A percentile compares a stretch with the other conserved stretches of the same genome.
These are phyloP conservation scores for Mystacornis crossleyi DNA, from an alignment of 2,113 vertebrate species.

Conservation along the genomic window DNA sequence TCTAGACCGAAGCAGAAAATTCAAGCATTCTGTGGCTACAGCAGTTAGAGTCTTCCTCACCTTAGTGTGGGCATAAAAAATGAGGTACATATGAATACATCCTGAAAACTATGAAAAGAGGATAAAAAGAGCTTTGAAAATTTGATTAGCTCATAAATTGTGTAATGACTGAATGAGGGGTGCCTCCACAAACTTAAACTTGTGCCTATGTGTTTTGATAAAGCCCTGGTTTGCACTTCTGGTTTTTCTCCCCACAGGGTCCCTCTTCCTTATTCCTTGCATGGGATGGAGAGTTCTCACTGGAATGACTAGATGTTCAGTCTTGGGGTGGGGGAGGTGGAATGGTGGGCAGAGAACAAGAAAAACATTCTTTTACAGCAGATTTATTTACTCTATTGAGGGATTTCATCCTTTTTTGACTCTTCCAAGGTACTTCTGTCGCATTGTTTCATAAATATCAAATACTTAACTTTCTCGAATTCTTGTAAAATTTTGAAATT, in stretches of 20 bases:
- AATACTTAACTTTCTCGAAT: not conserved
- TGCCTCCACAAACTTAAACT: not conserved
- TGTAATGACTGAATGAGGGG: not conserved
- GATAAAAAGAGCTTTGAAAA: not conserved
- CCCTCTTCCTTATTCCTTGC: not conserved
- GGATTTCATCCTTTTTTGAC: not conserved
- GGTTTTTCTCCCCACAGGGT: accelerated
- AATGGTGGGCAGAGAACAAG: not conserved
- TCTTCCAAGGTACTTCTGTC: not conserved
- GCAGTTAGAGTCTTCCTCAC: not conserved
- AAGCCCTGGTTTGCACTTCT: not conserved
- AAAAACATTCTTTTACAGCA: not conserved
- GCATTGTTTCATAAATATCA: not conserved
- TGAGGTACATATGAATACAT: not conserved
- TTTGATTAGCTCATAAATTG: not conserved
- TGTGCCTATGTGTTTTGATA: not conserved
- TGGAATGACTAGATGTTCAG: not conserved
- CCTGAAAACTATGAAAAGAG: not conserved
- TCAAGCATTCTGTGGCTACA: not conserved
- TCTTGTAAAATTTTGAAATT: not conserved
- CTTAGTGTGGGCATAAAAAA: not conserved
- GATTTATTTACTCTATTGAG: not conserved
- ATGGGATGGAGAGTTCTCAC: not conserved
- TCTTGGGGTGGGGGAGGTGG: accelerated
- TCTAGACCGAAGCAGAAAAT: slow-evolving; percentile 9